Percentiles rank a stretch among this genome's conserved stretches.
Conservation (phyloP, 2,797 vertebrate species). For the Halcyon leucocephala region DNA sequence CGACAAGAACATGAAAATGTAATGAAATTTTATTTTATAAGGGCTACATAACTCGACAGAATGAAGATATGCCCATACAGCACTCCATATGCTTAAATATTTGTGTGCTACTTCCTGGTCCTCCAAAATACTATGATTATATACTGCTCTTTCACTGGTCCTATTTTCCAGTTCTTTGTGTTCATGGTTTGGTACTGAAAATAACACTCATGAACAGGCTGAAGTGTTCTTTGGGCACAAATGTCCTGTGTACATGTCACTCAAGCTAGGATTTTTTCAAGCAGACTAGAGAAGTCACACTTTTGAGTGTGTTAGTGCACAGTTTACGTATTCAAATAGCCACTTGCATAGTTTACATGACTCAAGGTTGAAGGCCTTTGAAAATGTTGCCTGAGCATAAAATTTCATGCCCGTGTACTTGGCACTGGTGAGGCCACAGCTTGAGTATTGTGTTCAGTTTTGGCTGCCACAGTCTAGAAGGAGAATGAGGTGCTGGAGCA, state of each 20-base stretch:
- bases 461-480: no score
- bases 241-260: not conserved
- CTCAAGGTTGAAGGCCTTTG: not conserved
- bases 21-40: not conserved
- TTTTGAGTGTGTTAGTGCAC: not conserved
- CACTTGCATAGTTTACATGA: not conserved
- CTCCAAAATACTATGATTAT: not conserved
- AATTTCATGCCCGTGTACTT: no score
- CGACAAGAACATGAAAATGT: not conserved
- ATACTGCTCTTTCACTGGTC: not conserved
- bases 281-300: fast-evolving
- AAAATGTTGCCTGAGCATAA: not conserved
- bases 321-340: not conserved
- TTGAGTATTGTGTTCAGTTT: no score
- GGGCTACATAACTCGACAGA: not conserved
- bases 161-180: not conserved
- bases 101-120: not conserved
- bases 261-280: not conserved
- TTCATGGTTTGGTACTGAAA: not conserved
- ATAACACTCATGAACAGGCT: not conserved
- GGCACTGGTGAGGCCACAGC: no score
- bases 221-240: not conserved
- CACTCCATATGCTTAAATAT: not conserved
- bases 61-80: not conserved
- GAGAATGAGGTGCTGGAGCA: no score